Base-by-base conservation (phyloP, 2,797 vertebrate species). In the Urophycis tenuis region DNA sequence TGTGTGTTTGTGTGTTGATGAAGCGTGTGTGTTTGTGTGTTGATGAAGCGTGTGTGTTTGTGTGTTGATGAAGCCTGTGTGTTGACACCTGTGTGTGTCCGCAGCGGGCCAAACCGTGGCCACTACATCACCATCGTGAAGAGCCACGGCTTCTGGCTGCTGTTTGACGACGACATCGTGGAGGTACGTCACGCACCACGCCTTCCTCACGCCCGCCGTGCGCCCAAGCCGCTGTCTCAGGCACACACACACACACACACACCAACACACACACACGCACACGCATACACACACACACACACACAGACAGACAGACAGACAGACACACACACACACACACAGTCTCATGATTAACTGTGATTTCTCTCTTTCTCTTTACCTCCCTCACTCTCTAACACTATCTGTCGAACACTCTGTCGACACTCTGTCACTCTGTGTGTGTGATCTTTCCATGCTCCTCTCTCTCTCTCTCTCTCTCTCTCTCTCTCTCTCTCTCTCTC, bases 51-150 rank as follows among this genome's bases (percentile, higher is more conserved):
- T 39, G 36, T 39, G 36, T 39, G 36, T 39, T 3, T 3, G 41
- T 49, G 2, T 49, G 2, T 49, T 49, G 41, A 10, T n/a, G n/a
- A n/a, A n/a, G n/a, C n/a, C 11, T 17, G 12, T 49, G 41, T 49
- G 41, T 49, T 19, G 15, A 49, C 41, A 49, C 41, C 17, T 19
- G 15, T 49, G 1, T 74, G 81, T 85, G 77, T 83, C 75, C 82
- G 30, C 89, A 99, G 97, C 32, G 97, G 97, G 30, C 97, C 97
- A 0, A 99, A 99, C 79, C 86, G 96, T 79, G 97, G 97, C 10
- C 97, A 98, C 92, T 99, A 99, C 89, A 99, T 99, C 87, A 99
- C 96, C 82, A 99, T 99, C 35, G 97, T 99, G 91, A 99, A 99
- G 93, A 99, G 97, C 85, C 96, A 99, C 0, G 97, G 96, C 87